These are phyloP conservation scores for Lamellibrachia columna DNA, from an alignment of 2,888 invertebrate species.

Conservation along the genomic window DNA sequence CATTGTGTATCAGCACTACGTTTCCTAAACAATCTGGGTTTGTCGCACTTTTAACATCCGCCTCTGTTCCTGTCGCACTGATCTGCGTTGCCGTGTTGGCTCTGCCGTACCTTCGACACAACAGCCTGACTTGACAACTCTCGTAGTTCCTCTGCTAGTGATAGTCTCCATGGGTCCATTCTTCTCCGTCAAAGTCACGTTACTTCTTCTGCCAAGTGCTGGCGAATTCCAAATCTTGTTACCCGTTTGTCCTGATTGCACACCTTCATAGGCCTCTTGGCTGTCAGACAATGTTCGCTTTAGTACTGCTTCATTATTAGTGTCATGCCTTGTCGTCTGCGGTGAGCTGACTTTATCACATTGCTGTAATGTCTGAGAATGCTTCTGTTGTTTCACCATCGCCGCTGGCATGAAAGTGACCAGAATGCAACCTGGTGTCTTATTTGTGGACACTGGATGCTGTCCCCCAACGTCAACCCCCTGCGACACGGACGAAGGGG, in stretches of 20 bases:
- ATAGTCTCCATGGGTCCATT: neutral
- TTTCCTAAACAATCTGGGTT: neutral
- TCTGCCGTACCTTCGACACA: neutral
- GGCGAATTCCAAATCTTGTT: neutral
- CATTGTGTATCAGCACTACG: neutral
- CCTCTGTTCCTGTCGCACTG: neutral
- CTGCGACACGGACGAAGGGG: neutral
- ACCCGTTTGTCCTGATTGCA: neutral
- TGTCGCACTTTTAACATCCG: conserved; percentile 2
- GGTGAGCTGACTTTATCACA: neutral
- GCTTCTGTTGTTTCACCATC: neutral
- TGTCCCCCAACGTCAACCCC: neutral
- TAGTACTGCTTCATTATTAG: neutral
- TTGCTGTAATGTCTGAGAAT: neutral
- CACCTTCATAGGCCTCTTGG: neutral
- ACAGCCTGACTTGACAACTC: neutral
- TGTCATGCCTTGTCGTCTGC: neutral
- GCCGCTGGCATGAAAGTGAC: neutral
- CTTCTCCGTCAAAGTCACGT: neutral
- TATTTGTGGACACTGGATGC: neutral
- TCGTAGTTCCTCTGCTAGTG: neutral
- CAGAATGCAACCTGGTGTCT: neutral
- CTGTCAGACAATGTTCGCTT: neutral
- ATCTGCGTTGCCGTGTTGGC: neutral
- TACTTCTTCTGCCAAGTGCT: neutral